Evolutionary conservation across 2,888 invertebrate species (phyloP), one percentile per base, ranked within the genome.

Genomic region (Drosophila nigricruria): DNA sequence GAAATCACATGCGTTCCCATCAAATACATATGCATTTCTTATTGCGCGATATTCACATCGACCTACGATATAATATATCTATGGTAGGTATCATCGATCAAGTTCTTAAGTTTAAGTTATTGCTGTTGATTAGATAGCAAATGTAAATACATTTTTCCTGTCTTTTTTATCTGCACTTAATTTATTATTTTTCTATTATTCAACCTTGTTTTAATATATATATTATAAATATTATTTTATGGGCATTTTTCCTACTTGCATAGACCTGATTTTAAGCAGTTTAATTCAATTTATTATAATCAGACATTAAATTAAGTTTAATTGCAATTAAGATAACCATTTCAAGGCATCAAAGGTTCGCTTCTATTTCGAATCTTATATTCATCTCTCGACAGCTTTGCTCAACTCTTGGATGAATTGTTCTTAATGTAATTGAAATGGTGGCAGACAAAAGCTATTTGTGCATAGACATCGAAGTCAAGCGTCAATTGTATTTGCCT

Each of bases 361-460:
- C 23, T 27, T 47, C 5, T 5, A 12, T 18, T 49, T 5, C 12
- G n/a, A 36, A 40, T 45, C 69, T 27, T 12, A 25, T 8, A 25
- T 5, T 16, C 36, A 69, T 40, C 34, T 76, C 12, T 4, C 25
- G 5, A 40, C 56, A 50, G 30, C 65, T 62, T 34, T 30, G 16
- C 65, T 45, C 47, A 64, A 58, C 52, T 43, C 38, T 47, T 18
- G 18, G 12, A 16, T 50, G 56, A 58, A 62, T 70, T 36, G 53
- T 63, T 45, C 50, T 64, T 78, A 78, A 78, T 77, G 78, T 78
- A 78, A 78, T 78, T 78, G 77, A 73, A 80, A 77, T 54, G 81
- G 60, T 23, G 63, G 47, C 60, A 42, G 34, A 34, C 52, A 77
- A 60, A 63, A 57, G 42, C 25, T 50, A 54, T 59, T 74, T 61